phyloP scores from a whole-genome alignment of 2,888 invertebrate genomes.

The Xestia ashworthii region DNA sequence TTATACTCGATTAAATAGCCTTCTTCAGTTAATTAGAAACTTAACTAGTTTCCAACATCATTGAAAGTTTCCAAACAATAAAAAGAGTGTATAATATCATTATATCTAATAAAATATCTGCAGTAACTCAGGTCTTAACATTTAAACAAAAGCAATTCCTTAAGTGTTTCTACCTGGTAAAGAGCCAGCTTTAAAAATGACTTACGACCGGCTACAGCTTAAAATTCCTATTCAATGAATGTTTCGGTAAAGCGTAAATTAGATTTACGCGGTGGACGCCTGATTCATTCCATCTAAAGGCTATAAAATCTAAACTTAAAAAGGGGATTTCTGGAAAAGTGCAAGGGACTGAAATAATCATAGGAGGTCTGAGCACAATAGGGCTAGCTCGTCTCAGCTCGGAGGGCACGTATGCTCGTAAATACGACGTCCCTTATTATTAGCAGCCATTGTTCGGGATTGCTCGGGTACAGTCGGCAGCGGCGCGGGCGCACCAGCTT shows the following conservation, averaged over 20 bases:
- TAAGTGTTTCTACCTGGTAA: slow-evolving; percentile 56
- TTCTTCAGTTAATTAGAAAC: neutral
- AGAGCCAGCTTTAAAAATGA: slow-evolving; percentile 67
- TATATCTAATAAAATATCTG: slow-evolving; percentile 18
- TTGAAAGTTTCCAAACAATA: slow-evolving; percentile 9
- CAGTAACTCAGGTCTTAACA: slow-evolving; percentile 21
- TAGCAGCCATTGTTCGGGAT: slow-evolving; percentile 88
- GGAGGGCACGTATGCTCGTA: slow-evolving; percentile 89
- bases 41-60: neutral
- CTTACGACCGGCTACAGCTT: slow-evolving; percentile 68
- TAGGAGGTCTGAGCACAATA: slow-evolving; percentile 90
- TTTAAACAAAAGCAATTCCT: slow-evolving; percentile 44
- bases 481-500: slow-evolving; percentile 64
- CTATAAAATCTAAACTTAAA: slow-evolving; percentile 85
- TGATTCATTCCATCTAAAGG: slow-evolving; percentile 81
- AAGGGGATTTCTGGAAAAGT: slow-evolving; percentile 86
- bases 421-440: slow-evolving; percentile 90
- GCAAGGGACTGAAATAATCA: slow-evolving; percentile 87
- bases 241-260: slow-evolving; percentile 80
- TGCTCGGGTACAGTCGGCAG: slow-evolving; percentile 83
- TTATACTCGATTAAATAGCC: neutral
- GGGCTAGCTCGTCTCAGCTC: slow-evolving; percentile 86
- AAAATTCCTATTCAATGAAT: slow-evolving; percentile 72
- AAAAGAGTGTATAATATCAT: neutral
- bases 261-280: slow-evolving; percentile 77